A percentile compares a stretch with the other conserved stretches of the same genome.
These are phyloP conservation scores for Drosophila willistoni DNA, from an alignment of 1,140 invertebrate species.

Conservation along the genomic window DNA sequence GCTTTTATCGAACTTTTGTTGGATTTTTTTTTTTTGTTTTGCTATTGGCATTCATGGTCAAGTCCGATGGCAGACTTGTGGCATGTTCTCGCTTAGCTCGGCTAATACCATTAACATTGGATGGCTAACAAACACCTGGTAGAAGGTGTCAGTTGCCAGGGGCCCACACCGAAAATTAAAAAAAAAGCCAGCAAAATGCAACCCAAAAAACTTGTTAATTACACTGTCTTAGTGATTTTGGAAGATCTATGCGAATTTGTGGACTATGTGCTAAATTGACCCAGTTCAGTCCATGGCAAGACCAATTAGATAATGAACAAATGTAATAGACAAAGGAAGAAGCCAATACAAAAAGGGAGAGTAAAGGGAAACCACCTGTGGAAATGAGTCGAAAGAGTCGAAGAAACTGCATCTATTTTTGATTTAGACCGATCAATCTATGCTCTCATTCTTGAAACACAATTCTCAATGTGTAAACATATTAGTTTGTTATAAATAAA, in stretches of 20 bases:
- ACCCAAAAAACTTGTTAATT: conserved; percentile 15
- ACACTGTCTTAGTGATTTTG: conserved; percentile 2
- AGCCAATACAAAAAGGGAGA: not conserved
- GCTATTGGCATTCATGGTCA: conserved; percentile 27
- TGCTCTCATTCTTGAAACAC: no score
- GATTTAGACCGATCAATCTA: not conserved
- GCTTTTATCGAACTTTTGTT: conserved; percentile 3
- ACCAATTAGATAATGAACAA: conserved; percentile 32
- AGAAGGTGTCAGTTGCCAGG: not conserved
- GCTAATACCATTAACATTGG: conserved; percentile 61
- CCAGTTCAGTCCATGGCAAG: not conserved
- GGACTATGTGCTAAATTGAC: conserved; percentile 15
- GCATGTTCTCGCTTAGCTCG: conserved; percentile 41
- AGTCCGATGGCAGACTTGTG: conserved; percentile 34
- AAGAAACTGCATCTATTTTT: no score
- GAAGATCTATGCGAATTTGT: conserved; percentile 12
- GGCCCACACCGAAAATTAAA: not conserved
- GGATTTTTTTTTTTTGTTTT: conserved; percentile 9
- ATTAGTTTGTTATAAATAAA: conserved; percentile 42
- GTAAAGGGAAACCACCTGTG: not conserved
- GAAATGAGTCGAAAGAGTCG: not conserved
- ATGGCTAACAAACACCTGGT: conserved; percentile 42
- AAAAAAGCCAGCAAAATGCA: conserved; percentile 6
- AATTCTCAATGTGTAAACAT: not conserved
- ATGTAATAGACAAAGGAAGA: not conserved